phyloP scores from a whole-genome alignment of 35 echinoderm and acorn worm species.

The Stichopus chloronotus region DNA sequence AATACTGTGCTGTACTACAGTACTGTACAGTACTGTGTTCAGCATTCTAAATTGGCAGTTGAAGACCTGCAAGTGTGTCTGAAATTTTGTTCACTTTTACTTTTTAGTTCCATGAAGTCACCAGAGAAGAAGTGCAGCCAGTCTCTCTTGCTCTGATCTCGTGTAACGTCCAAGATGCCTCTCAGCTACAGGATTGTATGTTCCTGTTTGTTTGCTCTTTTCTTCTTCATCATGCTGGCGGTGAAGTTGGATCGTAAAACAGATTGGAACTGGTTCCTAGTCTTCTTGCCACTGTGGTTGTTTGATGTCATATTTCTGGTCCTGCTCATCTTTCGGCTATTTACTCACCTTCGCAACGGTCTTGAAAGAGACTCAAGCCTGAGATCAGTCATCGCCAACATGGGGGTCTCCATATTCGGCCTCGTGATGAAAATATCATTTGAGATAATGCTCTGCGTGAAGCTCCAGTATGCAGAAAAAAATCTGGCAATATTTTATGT shows the following conservation, averaged over 20 bases:
- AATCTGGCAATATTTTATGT: constrained; percentile 77
- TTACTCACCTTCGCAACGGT: constrained; percentile 74
- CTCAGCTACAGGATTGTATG: constrained; percentile 70
- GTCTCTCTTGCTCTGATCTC: too few species aligned
- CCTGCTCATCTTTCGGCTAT: constrained; percentile 64
- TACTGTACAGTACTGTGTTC: too few species aligned
- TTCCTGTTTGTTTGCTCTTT: constrained; percentile 69
- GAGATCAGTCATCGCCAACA: constrained; percentile 60
- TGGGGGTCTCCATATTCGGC: constrained; percentile 55
- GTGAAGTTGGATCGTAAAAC: constrained; percentile 70
- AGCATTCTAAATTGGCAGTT: too few species aligned
- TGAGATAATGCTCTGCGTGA: constrained; percentile 81
- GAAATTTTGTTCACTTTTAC: too few species aligned
- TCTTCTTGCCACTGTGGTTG: constrained; percentile 89
- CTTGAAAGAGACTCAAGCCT: constrained; percentile 66
- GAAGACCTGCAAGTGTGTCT: too few species aligned
- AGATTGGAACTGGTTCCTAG: constrained; percentile 95
- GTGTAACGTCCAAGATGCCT: constrained; percentile 70
- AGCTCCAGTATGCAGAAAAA: constrained; percentile 64
- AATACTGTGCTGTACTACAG: too few species aligned
- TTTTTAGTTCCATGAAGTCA: too few species aligned
- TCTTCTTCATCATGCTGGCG: constrained; percentile 85
- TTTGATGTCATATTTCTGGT: constrained; percentile 73
- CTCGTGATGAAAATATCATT: constrained; percentile 74
- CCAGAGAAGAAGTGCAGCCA: too few species aligned